Base-by-base conservation (phyloP, 92 coral and sea anemone species). In the Diadumene lineata region DNA sequence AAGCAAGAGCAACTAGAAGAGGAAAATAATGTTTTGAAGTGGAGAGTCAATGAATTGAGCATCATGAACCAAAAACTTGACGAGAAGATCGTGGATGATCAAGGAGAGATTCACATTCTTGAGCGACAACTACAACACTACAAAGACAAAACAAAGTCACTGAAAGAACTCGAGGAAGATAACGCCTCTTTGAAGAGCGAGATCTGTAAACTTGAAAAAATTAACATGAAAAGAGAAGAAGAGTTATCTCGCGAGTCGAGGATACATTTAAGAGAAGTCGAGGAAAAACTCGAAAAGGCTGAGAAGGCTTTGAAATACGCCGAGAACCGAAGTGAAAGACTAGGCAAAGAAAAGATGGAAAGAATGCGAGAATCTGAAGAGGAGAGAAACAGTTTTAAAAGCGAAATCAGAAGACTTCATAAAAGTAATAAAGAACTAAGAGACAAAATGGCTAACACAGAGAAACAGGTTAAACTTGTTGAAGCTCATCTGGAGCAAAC, bases 331-430 rank as follows among this genome's bases (percentile, higher is more conserved):
- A 64, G 32, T 34, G 56, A 50, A 24, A 60, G 62, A 21, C 21
- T 64, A 6, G 60, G 19, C 19, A 53, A 53, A 13, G 24, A 53
- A 3, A 53, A 13, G 58, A 4, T 21, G 7, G 30, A 53, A 28
- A 72, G 74, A 75, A 29, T 55, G 2, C 7, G 16, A 34, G 69
- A 81, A 33, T 69, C 60, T 30, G 69, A 64, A 31, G 90, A 81
- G 19, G 82, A 86, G 56, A 64, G 71, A 18, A 31, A 56, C 19
- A 68, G 53, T 18, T 21, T 76, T 28, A 46, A 64, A 58, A 57
- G 55, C 24, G 70, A 70, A 8, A 17, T 81, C 51, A 26, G 56
- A 1, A 27, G 6, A 8, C 31, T 7, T 27, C 16, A 22, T 11
- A 60, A 23, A 27, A 23, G 1, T 24, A 51, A 53, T 53, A 44